Evolutionary conservation across 2,113 vertebrate species (phyloP), one percentile per base, ranked within the genome.

Genomic region (Eclectus roratus): DNA sequence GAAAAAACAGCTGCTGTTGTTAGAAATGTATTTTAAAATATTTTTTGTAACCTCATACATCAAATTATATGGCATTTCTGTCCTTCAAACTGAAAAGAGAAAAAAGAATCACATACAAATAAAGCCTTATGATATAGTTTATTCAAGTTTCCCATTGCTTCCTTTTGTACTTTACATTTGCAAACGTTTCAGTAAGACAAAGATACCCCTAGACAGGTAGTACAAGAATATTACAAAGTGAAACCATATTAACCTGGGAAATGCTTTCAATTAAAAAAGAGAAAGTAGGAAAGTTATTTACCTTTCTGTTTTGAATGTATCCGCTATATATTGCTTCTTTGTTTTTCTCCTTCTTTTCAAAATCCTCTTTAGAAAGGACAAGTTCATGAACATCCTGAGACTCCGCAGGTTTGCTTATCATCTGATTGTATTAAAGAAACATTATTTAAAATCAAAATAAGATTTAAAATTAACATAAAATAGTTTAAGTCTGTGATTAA

Each of bases 331-430:
- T 98, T 19, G 98, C 97, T 78, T 99, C 98, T 89, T 98, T 99
- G 76, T 99, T 99, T 94, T 96, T 98, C 91, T 99, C 99, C 91
- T 98, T 99, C 89, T 97, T 98, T 97, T 99, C 98, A 98, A 99
- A 99, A 77, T 99, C 98, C 52, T 99, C 98, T 97, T 99, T 99
- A 70, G 99, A 99, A 92, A 99, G 97, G 27, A 99, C 46, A 96
- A 99, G 98, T 65, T 99, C 99, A 84, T 99, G 99, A 81, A 99
- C 99, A 97, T 99, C 99, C 80, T 98, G 98, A 70, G 98, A 99
- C 66, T 95, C 72, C 31, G 88, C 87, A 60, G 99, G 97, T 94
- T 99, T 99, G 92, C 97, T 99, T 93, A 99, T 99, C 98, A 99
- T 99, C 99, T 99, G 85, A 93, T 96, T 71, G 94, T 44, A 92